Evolutionary conservation across 2,888 invertebrate species (phyloP).

Genomic region (Chironomus tentans): DNA sequence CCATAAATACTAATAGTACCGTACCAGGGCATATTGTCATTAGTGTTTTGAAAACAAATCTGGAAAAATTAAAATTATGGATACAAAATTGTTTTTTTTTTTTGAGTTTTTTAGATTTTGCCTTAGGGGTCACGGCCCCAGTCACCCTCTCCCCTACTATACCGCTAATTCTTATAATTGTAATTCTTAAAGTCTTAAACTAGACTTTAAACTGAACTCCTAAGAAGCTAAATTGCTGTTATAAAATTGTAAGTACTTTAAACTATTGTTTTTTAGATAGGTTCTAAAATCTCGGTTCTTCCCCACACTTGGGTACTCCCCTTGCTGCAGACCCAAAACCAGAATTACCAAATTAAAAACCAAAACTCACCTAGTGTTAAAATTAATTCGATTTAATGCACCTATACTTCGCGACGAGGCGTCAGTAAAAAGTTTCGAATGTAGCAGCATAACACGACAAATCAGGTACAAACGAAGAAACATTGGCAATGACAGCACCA

Average conservation of each 20-base stretch:
- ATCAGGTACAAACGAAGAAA: constrained; percentile 98
- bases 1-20: constrained; percentile 97
- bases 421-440: constrained; percentile 99
- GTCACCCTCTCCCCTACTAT: too few species aligned
- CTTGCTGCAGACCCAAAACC: too few species aligned
- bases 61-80: constrained; percentile 34
- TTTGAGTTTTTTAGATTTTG: background rate
- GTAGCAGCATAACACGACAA: constrained; percentile 98
- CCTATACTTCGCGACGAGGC: constrained; percentile 97
- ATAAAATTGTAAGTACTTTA: too few species aligned
- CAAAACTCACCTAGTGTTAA: constrained; percentile 87
- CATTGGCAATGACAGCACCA: constrained; percentile 97
- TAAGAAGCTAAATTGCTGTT: too few species aligned
- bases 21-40: constrained; percentile 99
- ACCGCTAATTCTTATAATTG: too few species aligned
- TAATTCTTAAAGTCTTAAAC: too few species aligned
- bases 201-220: too few species aligned
- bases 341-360: too few species aligned
- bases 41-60: constrained; percentile 91
- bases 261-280: too few species aligned
- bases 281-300: too few species aligned
- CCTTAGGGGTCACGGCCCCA: too few species aligned
- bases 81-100: background rate
- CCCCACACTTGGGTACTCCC: too few species aligned
- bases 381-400: constrained; percentile 96